Evolutionary conservation across 2,888 invertebrate genomes (phyloP).

Genomic region (Minunthozetes semirufus): DNA sequence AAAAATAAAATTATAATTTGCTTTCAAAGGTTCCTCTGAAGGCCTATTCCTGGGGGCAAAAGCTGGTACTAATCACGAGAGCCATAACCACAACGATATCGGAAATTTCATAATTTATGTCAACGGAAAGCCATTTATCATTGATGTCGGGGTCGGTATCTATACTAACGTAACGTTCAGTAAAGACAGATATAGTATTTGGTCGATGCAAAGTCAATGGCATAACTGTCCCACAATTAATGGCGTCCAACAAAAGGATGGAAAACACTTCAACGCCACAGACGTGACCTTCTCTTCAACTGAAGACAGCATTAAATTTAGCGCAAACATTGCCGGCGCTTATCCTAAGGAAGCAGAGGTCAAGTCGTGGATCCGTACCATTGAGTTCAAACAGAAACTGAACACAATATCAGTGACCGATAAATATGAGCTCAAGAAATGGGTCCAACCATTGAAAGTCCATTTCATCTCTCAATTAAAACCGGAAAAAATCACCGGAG

Average conservation of each 20-base stretch:
- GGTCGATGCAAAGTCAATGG: slow-evolving; percentile 28
- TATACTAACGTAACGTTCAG: slow-evolving; percentile 21
- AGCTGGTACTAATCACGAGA: slow-evolving; percentile 28
- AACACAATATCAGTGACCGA: slow-evolving; percentile 3
- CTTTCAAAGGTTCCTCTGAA: not conserved
- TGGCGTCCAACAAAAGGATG: slow-evolving; percentile 26
- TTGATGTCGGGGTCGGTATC: slow-evolving; percentile 16
- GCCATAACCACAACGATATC: slow-evolving; percentile 33
- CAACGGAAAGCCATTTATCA: slow-evolving; percentile 11
- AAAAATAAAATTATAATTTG: not conserved
- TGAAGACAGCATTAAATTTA: slow-evolving; percentile 4
- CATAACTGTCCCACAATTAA: slow-evolving; percentile 32
- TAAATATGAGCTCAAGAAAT: slow-evolving; percentile 24
- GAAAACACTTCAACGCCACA: not conserved
- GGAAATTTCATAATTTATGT: slow-evolving; percentile 29
- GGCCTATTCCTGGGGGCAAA: slow-evolving; percentile 27
- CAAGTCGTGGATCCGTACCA: slow-evolving; percentile 1
- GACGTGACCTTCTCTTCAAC: not conserved
- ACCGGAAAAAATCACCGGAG: not conserved
- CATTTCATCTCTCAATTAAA: slow-evolving; percentile 26
- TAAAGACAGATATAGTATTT: slow-evolving; percentile 24
- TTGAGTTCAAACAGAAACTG: slow-evolving; percentile 15
- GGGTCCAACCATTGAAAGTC: not conserved
- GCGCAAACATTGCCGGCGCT: slow-evolving; percentile 32
- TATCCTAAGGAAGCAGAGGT: slow-evolving; percentile 31